A percentile compares a stretch with the other conserved stretches of the same genome.
Evolutionary conservation across 2,797 vertebrate species (phyloP).

Genomic region (Eulemur rubriventer): DNA sequence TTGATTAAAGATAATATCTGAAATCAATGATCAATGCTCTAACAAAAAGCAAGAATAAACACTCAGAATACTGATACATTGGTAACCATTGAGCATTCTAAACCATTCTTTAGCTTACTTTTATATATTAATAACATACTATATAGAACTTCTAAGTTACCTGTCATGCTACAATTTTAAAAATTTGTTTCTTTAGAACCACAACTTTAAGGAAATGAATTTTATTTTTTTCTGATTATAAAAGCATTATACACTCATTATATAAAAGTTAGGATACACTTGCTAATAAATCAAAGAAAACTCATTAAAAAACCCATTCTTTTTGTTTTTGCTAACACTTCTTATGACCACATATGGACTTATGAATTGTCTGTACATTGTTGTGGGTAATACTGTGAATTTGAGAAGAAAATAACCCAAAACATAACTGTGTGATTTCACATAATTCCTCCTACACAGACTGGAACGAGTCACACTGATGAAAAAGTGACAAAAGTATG

Average conservation of each 20-base stretch:
- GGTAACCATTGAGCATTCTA: not conserved
- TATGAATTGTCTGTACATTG: not conserved
- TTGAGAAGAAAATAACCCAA: not conserved
- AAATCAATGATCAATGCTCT: not conserved
- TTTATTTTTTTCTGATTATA: conserved; percentile 10
- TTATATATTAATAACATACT: not conserved
- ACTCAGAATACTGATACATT: not conserved
- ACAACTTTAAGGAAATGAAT: not conserved
- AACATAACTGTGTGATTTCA: not conserved
- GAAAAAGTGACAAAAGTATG: not conserved
- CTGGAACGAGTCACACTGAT: not conserved
- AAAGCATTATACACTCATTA: not conserved
- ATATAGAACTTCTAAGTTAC: not conserved
- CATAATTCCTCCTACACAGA: not conserved
- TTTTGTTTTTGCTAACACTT: not conserved
- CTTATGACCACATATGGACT: not conserved
- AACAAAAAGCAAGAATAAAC: not conserved
- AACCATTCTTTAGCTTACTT: not conserved
- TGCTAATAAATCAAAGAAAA: conserved; percentile 18
- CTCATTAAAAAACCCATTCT: not conserved
- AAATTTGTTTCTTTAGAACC: not conserved
- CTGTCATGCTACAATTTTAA: not conserved
- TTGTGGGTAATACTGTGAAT: not conserved
- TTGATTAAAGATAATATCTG: not conserved
- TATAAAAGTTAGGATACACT: not conserved